A percentile compares a stretch with the other conserved stretches of the same genome.
Evolutionary conservation across 2,888 invertebrate genomes (phyloP).

Genomic region (Frankliniella intonsa): DNA sequence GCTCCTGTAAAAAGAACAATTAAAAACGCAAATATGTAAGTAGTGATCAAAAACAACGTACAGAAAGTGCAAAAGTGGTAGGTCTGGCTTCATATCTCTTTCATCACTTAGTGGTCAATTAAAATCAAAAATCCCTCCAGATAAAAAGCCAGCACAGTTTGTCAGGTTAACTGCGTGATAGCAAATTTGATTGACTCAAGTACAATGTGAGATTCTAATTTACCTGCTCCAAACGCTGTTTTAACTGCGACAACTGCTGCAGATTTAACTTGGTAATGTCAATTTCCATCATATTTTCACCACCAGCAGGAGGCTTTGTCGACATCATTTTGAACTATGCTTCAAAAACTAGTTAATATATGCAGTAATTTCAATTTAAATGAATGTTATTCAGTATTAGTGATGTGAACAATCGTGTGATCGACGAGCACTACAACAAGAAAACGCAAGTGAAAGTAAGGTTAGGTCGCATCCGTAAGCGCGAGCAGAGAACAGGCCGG

Average conservation of each 20-base stretch:
- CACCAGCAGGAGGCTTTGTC: conserved; percentile 45
- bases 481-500: background rate
- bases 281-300: background rate
- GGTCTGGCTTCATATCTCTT: background rate
- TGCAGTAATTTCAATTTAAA: background rate
- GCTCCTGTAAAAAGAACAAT: conserved; percentile 58
- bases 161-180: background rate
- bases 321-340: background rate
- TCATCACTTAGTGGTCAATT: background rate
- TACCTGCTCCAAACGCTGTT: conserved; percentile 83
- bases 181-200: conserved; percentile 13
- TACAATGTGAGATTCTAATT: conserved; percentile 33
- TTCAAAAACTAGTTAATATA: background rate
- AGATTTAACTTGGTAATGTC: conserved; percentile 62
- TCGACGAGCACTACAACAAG: background rate
- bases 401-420: too few relatives aligned
- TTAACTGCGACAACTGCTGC: conserved; percentile 75
- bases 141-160: background rate
- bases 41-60: background rate
- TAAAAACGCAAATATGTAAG: background rate
- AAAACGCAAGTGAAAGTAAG: background rate
- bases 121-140: background rate
- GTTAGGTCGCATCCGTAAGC: background rate
- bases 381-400: too few relatives aligned
- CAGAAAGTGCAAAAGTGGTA: background rate